Evolutionary conservation across 2,888 invertebrate genomes (phyloP).

Genomic region (Leptopterna dolabrata): DNA sequence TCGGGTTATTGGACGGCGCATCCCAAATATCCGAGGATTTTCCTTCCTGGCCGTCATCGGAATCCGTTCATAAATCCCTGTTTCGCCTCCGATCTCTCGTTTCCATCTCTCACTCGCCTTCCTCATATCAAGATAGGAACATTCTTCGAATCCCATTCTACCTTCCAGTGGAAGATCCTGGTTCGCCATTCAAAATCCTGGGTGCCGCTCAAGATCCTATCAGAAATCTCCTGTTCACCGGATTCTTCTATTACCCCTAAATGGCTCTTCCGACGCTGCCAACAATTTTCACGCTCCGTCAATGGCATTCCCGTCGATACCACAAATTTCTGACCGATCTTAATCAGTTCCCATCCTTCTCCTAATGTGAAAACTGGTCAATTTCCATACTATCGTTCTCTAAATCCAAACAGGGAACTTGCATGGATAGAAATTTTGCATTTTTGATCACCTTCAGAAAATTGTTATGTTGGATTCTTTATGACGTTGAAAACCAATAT

Average conservation of each 20-base stretch:
- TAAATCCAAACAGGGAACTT: too few species aligned
- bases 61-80: slow-evolving; percentile 27
- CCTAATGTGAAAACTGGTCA: too few species aligned
- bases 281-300: not conserved
- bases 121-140: not conserved
- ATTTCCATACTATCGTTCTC: too few species aligned
- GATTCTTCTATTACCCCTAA: not conserved
- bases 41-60: slow-evolving; percentile 1
- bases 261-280: not conserved
- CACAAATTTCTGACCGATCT: not conserved
- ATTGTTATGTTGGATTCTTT: too few species aligned
- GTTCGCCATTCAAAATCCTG: not conserved
- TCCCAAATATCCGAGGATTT: not conserved
- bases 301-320: not conserved
- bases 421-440: too few species aligned
- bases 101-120: not conserved
- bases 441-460: too few species aligned
- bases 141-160: slow-evolving; percentile 22
- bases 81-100: not conserved
- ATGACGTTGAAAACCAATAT: too few species aligned
- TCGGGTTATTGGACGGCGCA: slow-evolving; percentile 29
- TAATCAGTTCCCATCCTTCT: not conserved
- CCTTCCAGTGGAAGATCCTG: not conserved
- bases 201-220: not conserved
- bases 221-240: not conserved